Evolutionary conservation across 1,140 invertebrate genomes (phyloP), one percentile per base, ranked within the genome.

Genomic region (Kradibia gibbosae): DNA sequence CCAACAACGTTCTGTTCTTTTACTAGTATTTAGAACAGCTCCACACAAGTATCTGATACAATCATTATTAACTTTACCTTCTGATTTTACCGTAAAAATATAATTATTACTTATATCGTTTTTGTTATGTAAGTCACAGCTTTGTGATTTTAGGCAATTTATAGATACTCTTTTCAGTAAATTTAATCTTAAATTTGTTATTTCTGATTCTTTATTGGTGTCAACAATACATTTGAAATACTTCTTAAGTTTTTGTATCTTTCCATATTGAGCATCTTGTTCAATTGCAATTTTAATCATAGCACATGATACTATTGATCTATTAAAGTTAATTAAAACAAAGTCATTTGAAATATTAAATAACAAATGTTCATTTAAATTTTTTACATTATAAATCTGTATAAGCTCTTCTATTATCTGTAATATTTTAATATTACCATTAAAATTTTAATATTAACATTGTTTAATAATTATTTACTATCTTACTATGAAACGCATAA

Each of bases 1-100:
- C 25, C 91, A 83, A 34, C n/a, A 50, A 50, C 39, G 89, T 82
- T 93, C 92, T 85, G 93, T 93, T 22, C 82, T 73, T 80, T 90
- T 88, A 57, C 89, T 86, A 13, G 81, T 82, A 89, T 91, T 93
- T 73, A 92, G 86, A 0, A 93, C 92, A 74, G 91, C 87, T 4
- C 92, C 92, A 82, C 92, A 93, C 42, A 93, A 73, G 71, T 88
- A 84, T 67, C 83, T 85, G 17, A 83, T 82, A 78, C 83, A 86
- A 42, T 83, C 83, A 25, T 88, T 78, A 70, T 84, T 73, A 22
- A 78, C 70, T 65, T 77, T 86, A 83, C 84, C 86, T 28, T 90
- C 85, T 15, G 92, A 93, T 78, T 91, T 93, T 11, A 88, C 88
- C 3, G 90, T 92, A 4, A 93, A 89, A 45, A 91, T 60, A 65